Evolutionary conservation across 2,113 vertebrate species (phyloP).

Genomic region (Takifugu bimaculatus): DNA sequence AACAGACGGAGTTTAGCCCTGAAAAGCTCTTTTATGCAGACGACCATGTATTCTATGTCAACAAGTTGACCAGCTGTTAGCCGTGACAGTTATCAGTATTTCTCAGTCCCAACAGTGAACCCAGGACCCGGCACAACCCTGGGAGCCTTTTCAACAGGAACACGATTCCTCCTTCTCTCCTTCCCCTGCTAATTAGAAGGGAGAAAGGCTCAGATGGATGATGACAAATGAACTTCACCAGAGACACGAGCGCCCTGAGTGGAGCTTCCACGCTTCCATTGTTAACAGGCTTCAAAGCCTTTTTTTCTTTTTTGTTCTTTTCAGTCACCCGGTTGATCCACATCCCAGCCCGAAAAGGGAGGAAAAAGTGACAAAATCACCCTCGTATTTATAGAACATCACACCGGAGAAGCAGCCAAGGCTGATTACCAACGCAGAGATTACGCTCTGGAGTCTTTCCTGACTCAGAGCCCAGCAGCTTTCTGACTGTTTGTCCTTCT

Average conservation of each 20-base stretch:
- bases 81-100: not conserved
- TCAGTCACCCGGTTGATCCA: constrained; percentile 1
- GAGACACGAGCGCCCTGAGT: constrained; percentile 35
- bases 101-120: constrained; percentile 17
- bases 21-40: too few species aligned
- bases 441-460: too few species aligned
- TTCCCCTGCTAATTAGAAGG: constrained; percentile 51
- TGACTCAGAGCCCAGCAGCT: not conserved
- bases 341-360: not conserved
- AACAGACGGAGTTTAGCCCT: too few species aligned
- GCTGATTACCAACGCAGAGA: too few species aligned
- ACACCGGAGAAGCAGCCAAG: too few species aligned
- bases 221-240: constrained; percentile 46
- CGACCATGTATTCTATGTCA: not conserved
- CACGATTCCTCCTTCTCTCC: constrained; percentile 18
- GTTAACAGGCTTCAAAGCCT: constrained; percentile 19
- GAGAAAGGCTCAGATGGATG: constrained; percentile 33
- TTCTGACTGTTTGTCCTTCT: not conserved
- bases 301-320: not conserved
- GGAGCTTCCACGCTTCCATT: constrained; percentile 15
- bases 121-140: constrained; percentile 19
- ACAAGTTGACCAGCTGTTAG: constrained; percentile 29
- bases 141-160: constrained; percentile 23
- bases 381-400: too few species aligned
- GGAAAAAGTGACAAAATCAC: too few species aligned